These are phyloP conservation scores for Hybognathus amarus DNA, from an alignment of 2,797 vertebrate species.

Conservation along the genomic window DNA sequence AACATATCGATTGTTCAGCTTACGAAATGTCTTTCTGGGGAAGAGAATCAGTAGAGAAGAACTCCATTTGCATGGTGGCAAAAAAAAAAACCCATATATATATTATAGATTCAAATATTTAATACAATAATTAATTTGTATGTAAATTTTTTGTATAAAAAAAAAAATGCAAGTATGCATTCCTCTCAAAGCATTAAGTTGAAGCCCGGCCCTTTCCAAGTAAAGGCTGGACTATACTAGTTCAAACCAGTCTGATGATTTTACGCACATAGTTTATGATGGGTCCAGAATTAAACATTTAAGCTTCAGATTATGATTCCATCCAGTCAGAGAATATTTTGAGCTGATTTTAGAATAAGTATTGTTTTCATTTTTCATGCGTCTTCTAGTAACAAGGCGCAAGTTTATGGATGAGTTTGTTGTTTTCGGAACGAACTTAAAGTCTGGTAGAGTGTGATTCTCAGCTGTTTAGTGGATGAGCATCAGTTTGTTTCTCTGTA, in stretches of 20 bases:
- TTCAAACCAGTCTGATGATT: neutral
- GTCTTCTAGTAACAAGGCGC: neutral
- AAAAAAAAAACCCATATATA: neutral
- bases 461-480: neutral
- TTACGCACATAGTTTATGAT: neutral
- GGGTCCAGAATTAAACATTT: neutral
- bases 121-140: neutral
- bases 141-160: neutral
- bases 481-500: neutral
- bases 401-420: neutral
- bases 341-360: neutral
- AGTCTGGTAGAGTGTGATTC: neutral
- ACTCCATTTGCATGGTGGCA: neutral
- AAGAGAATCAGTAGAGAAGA: too few relatives aligned
- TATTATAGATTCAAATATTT: neutral
- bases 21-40: too few relatives aligned
- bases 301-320: neutral
- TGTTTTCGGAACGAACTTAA: neutral
- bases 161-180: neutral
- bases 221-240: neutral
- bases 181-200: neutral
- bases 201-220: neutral
- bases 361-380: neutral
- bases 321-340: neutral
- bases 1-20: neutral